Evolutionary conservation across 2,113 vertebrate species (phyloP).

Genomic region (Amphiprion percula): DNA sequence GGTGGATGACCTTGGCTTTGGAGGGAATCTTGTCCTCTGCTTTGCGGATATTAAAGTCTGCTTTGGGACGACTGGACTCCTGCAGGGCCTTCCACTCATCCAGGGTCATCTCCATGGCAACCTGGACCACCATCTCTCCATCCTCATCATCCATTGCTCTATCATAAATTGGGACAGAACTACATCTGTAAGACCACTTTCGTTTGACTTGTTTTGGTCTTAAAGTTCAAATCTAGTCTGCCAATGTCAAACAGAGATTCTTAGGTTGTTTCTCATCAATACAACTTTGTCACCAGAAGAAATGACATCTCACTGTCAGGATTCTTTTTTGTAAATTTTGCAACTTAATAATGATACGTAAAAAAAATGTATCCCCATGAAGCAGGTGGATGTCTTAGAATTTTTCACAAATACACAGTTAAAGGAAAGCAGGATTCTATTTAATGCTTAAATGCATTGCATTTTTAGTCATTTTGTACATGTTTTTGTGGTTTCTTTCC

Average conservation of each 20-base stretch:
- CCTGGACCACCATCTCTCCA: constrained; percentile 85
- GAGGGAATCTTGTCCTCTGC: constrained; percentile 90
- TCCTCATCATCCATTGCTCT: constrained; percentile 62
- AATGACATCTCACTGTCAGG: neutral
- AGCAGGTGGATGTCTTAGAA: too few relatives aligned
- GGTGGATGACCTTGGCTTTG: constrained; percentile 95
- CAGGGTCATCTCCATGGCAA: constrained; percentile 93
- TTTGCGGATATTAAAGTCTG: constrained; percentile 95
- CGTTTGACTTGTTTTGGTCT: neutral
- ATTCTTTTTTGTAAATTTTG: too few relatives aligned
- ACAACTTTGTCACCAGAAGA: neutral
- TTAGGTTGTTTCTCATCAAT: too few relatives aligned
- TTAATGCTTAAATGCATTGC: too few relatives aligned
- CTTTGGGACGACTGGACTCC: constrained; percentile 89
- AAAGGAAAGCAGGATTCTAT: too few relatives aligned
- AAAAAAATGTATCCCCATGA: too few relatives aligned
- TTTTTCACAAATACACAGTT: too few relatives aligned
- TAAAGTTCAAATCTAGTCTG: neutral
- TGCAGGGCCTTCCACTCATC: constrained; percentile 97
- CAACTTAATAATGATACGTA: too few relatives aligned
- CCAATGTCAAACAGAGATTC: neutral
- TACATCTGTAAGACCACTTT: neutral
- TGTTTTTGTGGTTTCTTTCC: too few relatives aligned
- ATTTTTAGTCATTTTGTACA: too few relatives aligned
- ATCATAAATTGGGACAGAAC: neutral